These are phyloP conservation scores for Caenorhabditis brenneri DNA, from an alignment of 1,140 invertebrate species.

Conservation along the genomic window DNA sequence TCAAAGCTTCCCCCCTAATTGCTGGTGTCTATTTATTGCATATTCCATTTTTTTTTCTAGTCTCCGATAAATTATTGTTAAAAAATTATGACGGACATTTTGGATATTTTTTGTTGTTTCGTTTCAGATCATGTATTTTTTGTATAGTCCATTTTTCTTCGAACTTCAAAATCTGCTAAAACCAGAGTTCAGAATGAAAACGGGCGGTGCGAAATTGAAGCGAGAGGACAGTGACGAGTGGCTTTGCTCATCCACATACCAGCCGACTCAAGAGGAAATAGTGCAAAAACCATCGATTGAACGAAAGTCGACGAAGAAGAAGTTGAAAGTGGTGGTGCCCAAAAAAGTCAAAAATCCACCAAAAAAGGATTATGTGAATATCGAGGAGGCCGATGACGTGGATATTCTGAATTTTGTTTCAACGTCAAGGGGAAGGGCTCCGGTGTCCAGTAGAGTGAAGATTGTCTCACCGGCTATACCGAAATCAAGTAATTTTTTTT, in stretches of 20 bases:
- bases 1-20: background rate
- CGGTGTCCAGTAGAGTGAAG: background rate
- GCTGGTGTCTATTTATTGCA: constrained; percentile 38
- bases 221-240: constrained; percentile 26
- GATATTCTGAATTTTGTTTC: constrained; percentile 6
- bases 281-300: background rate
- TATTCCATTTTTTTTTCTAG: background rate
- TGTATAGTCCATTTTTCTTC: too few relatives aligned
- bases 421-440: background rate
- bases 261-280: constrained; percentile 11
- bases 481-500: background rate
- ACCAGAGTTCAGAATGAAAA: background rate
- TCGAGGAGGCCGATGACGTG: background rate
- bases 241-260: constrained; percentile 22
- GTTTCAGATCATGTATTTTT: background rate
- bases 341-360: background rate
- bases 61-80: background rate
- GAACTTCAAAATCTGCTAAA: too few relatives aligned
- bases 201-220: background rate
- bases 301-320: background rate
- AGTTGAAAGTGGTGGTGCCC: background rate
- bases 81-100: background rate
- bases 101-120: background rate
- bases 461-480: constrained; percentile 2
- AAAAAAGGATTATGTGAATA: background rate